Evolutionary conservation across 2,113 vertebrate species (phyloP).

Genomic region (Hypanus sabinus): DNA sequence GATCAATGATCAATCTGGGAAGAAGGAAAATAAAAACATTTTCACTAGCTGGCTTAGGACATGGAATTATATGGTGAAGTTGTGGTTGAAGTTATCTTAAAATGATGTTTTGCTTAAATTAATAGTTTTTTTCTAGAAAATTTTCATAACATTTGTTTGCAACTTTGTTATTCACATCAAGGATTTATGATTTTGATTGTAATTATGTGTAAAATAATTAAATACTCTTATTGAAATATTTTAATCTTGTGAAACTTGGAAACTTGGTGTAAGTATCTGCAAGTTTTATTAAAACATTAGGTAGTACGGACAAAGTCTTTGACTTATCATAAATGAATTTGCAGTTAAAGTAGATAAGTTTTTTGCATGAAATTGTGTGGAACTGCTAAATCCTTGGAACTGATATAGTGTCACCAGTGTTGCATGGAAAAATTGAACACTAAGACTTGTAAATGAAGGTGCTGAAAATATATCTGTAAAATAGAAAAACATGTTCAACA

Average conservation of each 20-base stretch:
- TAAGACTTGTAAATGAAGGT: constrained; percentile 26
- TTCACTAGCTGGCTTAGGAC: not conserved
- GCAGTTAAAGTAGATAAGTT: not conserved
- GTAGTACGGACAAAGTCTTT: not conserved
- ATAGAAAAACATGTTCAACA: constrained; percentile 23
- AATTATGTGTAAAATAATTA: constrained; percentile 1
- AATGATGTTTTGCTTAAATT: not conserved
- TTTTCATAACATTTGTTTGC: not conserved
- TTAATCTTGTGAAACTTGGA: not conserved
- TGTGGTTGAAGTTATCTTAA: not conserved
- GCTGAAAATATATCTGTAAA: constrained; percentile 28
- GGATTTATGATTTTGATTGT: not conserved
- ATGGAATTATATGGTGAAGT: not conserved
- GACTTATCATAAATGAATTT: not conserved
- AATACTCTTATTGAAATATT: not conserved
- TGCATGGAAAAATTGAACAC: constrained; percentile 14
- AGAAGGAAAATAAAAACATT: not conserved
- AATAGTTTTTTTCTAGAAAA: not conserved
- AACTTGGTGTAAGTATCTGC: not conserved
- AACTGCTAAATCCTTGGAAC: not conserved
- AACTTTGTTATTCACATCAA: not conserved
- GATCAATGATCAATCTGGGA: not conserved
- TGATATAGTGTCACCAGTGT: constrained; percentile 17
- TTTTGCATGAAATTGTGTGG: not conserved
- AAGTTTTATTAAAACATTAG: not conserved